Percentiles rank a stretch among this genome's conserved stretches.
These are phyloP conservation scores for Meta bourneti DNA, from an alignment of 2,888 invertebrate genomes.

Conservation along the genomic window DNA sequence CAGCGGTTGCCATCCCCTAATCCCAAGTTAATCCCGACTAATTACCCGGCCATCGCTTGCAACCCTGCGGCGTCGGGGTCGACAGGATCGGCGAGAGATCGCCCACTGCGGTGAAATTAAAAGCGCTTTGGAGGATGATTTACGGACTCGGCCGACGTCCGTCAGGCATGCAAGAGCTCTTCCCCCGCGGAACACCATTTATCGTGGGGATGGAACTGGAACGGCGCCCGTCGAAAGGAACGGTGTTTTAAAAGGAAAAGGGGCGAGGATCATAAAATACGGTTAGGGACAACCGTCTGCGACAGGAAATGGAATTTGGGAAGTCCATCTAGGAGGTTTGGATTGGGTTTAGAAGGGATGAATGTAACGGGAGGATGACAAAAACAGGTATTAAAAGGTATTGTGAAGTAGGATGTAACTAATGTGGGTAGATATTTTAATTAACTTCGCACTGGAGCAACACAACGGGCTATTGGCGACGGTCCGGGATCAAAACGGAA, in stretches of 20 bases:
- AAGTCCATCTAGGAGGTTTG: not conserved
- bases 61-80: not conserved
- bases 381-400: too few species aligned
- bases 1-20: conserved; percentile 24
- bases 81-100: conserved; percentile 13
- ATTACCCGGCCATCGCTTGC: conserved; percentile 29
- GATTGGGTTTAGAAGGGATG: too few species aligned
- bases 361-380: too few species aligned
- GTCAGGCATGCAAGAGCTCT: not conserved
- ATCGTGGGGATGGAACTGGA: conserved; percentile 1
- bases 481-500: too few species aligned
- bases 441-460: too few species aligned
- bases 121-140: conserved; percentile 1
- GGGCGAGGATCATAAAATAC: conserved; percentile 34
- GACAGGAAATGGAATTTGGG: conserved; percentile 42
- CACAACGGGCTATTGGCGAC: too few species aligned
- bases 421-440: too few species aligned
- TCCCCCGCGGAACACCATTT: conserved; percentile 8
- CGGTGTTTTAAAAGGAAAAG: not conserved
- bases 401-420: too few species aligned
- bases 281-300: conserved; percentile 16
- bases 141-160: conserved; percentile 19
- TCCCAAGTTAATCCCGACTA: conserved; percentile 51
- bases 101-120: not conserved
- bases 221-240: not conserved